Base-by-base conservation (phyloP, 2,797 vertebrate genomes). In the Cossypha polioptera region DNA sequence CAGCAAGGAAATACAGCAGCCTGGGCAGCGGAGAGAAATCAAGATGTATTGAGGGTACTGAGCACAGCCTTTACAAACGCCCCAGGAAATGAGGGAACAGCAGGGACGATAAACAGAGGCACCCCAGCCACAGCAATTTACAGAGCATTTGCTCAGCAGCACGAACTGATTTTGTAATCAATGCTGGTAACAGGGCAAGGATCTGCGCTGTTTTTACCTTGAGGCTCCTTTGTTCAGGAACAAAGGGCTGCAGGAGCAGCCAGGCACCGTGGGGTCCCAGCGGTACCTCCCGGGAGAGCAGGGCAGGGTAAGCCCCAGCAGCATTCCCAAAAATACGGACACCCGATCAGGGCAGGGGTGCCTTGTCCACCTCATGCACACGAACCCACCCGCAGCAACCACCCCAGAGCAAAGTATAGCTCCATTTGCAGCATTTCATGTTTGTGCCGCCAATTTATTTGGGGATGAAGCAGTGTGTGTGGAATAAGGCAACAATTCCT, bases 381-480 rank as follows among this genome's bases (percentile, higher is more conserved):
- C 8, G 55, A 53, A 71, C 24, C 35, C 54, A 51, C 57, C n/a
- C 19, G 22, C 50, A 71, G 53, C 57, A 63, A 22, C 5, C 2
- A 5, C 1, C 25, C 10, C n/a, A 3, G 10, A 38, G 33, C 15
- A 68, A 57, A 74, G 67, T 1, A 4, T n/a, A 20, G 38, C 33
- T 31, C 29, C 12, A 2, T 42, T 38, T 20, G 24, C 29, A 67
- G 57, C 24, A 2, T 13, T 11, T 31, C 61, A 2, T 6, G 3
- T 62, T 50, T 25, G 45, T 16, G 18, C 24, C 31, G 24, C 16
- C 7, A 4, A 31, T 53, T 51, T 62, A 7, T 61, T 51, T 28
- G 12, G 21, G 1, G 2, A 38, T 5, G 47, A 58, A 65, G 35
- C 0, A 8, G 26, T 1, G 9, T 10, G 3, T 1, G 2, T 0